A percentile compares a stretch with the other conserved stretches of the same genome.
Evolutionary conservation across 2,888 invertebrate species (phyloP).

Genomic region (Agrochola litura): DNA sequence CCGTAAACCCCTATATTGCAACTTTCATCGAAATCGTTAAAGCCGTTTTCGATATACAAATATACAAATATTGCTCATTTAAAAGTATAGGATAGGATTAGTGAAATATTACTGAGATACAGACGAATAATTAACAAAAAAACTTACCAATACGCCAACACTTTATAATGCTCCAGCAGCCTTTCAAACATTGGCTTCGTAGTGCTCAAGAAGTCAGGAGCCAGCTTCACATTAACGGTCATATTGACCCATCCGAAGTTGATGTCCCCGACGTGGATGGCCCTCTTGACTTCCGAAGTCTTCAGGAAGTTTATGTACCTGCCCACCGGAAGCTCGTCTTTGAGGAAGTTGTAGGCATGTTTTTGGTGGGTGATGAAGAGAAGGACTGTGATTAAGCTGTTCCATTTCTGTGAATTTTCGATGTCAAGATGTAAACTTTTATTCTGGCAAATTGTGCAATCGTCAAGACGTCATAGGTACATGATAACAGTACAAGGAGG

Average conservation of each 20-base stretch:
- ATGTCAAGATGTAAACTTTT: not conserved
- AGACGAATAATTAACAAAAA: not conserved
- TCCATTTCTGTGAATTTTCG: conserved; percentile 76
- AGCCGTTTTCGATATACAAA: no score
- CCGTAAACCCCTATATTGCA: no score
- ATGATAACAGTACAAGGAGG: no score
- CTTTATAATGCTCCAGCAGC: conserved; percentile 81
- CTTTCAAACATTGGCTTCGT: conserved; percentile 78
- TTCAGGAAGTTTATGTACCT: conserved; percentile 72
- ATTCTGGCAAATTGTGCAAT: not conserved
- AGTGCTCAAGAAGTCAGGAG: conserved; percentile 81
- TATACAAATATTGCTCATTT: no score
- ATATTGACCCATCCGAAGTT: conserved; percentile 78
- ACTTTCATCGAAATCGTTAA: no score
- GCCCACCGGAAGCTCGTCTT: conserved; percentile 76
- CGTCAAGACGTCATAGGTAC: not conserved
- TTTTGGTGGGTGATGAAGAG: conserved; percentile 77
- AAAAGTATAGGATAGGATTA: no score
- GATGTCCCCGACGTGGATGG: conserved; percentile 84
- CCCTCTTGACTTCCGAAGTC: conserved; percentile 76
- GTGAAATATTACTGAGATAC: not conserved
- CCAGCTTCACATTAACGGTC: conserved; percentile 77
- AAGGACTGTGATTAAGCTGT: conserved; percentile 72
- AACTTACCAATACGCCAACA: conserved; percentile 80
- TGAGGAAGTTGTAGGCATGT: conserved; percentile 85